Evolutionary conservation across 2,113 vertebrate species (phyloP), one percentile per base, ranked within the genome.

Genomic region (Plecotus auritus): DNA sequence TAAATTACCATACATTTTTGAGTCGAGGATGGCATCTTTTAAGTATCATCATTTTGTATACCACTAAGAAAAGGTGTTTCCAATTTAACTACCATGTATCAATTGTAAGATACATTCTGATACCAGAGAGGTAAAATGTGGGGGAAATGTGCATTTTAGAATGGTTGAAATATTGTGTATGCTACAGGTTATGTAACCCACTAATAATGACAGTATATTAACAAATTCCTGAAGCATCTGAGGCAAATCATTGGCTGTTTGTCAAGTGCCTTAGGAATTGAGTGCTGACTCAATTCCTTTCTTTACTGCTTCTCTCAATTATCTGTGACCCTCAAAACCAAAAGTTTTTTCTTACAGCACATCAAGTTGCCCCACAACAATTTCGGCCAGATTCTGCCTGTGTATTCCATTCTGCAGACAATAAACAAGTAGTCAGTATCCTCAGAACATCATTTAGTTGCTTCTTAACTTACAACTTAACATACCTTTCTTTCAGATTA

Each of bases 381-480:
- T 70, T 90, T 35, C n/a, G 91, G 45, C 26, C 54, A 59, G 37
- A 45, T 45, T 87, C 42, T 56, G n/a, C 56, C 82, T 78, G 37
- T 76, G 93, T 94, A 90, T 85, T 94, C 28, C 56, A 83, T 74
- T 88, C 13, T 84, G 20, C 89, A 91, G 72, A 86, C 69, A 81
- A 81, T 11, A 7, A 93, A 61, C 30, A 56, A 95, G 78, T 85
- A 88, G 91, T 73, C 93, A 85, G 61, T 83, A 51, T 93, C 56
- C 72, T 61, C 76, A 23, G 64, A 88, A 69, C 17, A 56, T 56
- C 90, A 70, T 97, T 94, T 73, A 88, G 94, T 78, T 93, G 77
- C 93, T 97, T 85, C 66, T 97, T 97, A 88, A 92, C 77, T 92
- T 95, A 90, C 61, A 87, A 90, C 88, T 96, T 97, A 92, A 4